Conservation (phyloP, 2,113 vertebrate species). For the Stomatorhinus ivindoensis region DNA sequence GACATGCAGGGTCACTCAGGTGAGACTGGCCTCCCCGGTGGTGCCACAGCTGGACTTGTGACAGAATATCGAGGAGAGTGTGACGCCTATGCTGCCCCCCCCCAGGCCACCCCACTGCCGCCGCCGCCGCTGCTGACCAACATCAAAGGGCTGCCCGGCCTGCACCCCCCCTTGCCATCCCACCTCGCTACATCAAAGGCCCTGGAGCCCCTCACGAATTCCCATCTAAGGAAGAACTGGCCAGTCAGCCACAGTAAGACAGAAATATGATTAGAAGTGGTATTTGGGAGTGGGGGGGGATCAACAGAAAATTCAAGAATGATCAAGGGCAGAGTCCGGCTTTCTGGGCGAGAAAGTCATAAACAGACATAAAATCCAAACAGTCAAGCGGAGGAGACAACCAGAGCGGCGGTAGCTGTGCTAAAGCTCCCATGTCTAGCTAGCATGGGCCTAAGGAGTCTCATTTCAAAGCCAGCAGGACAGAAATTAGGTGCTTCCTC, state of each 20-base stretch:
- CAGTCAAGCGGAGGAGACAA: neutral
- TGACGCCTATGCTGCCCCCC: conserved; percentile 50
- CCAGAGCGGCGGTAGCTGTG: neutral
- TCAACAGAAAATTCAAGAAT: neutral
- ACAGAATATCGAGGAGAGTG: conserved; percentile 66
- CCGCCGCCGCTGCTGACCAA: conserved; percentile 16
- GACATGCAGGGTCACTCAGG: neutral
- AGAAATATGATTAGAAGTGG: conserved; percentile 54
- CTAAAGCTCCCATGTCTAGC: neutral
- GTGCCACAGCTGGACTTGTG: conserved; percentile 59
- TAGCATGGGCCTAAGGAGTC: neutral
- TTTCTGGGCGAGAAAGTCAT: neutral
- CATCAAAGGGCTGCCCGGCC: conserved; percentile 54
- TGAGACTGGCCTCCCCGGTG: neutral
- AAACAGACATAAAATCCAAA: neutral
- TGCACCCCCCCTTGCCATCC: conserved; percentile 43
- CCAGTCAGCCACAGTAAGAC: neutral
- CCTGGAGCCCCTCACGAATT: conserved; percentile 65
- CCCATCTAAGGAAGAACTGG: conserved; percentile 64
- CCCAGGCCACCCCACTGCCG: too few species aligned
- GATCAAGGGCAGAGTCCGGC: neutral
- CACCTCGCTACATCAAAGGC: conserved; percentile 63
- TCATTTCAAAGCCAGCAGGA: neutral
- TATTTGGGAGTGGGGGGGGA: conserved; percentile 28
- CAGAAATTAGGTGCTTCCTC: neutral